Evolutionary conservation across 2,797 vertebrate species (phyloP).

Genomic region (Sylvilagus floridanus): DNA sequence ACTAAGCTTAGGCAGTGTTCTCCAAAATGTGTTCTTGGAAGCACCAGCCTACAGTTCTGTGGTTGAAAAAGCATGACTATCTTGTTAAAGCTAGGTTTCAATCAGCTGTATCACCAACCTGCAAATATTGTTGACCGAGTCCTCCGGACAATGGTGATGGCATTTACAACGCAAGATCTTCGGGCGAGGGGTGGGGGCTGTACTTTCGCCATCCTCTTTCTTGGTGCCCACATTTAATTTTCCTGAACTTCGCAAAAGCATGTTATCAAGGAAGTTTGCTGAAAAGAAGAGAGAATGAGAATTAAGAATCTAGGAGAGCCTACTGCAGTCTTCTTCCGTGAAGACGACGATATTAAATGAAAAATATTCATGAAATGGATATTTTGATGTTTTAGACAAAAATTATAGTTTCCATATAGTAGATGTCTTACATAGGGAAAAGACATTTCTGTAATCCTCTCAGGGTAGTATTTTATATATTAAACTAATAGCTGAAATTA

Average conservation of each 20-base stretch:
- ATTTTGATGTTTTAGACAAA: constrained; percentile 6
- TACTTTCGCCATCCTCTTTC: constrained; percentile 89
- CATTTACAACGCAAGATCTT: constrained; percentile 94
- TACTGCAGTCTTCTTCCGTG: neutral
- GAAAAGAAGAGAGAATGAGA: constrained; percentile 62
- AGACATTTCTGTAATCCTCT: constrained; percentile 26
- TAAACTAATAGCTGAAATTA: constrained; percentile 31
- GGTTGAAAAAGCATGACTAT: neutral
- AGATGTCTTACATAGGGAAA: neutral
- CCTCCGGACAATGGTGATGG: constrained; percentile 96
- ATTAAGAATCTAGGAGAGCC: neutral
- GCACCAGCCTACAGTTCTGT: neutral
- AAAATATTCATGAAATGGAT: neutral
- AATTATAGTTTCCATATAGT: neutral
- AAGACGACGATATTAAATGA: neutral
- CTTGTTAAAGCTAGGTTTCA: neutral
- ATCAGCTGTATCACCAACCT: constrained; percentile 87
- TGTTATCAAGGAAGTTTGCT: constrained; percentile 92
- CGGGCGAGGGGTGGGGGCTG: constrained; percentile 87
- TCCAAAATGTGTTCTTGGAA: neutral
- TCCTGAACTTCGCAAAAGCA: constrained; percentile 93
- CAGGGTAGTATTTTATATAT: neutral
- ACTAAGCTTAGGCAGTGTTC: neutral
- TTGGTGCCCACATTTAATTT: constrained; percentile 90
- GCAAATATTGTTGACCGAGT: constrained; percentile 96